Percentiles rank a stretch among this genome's conserved stretches.
Conservation (phyloP, 2,113 vertebrate species). For the Clarias magur region DNA sequence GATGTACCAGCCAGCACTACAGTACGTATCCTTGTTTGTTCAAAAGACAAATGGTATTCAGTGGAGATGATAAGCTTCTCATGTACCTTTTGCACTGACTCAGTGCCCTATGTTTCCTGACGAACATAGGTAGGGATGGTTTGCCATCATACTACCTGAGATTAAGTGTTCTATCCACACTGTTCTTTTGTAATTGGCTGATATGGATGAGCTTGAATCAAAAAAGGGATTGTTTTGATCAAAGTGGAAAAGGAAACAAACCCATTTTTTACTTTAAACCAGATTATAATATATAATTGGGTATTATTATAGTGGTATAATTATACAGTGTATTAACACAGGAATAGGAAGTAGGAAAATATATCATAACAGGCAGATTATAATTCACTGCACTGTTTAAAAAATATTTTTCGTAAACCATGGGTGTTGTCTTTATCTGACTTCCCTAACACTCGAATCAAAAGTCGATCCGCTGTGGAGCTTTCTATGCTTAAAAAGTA, state of each 20-base stretch:
- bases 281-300: not conserved
- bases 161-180: conserved; percentile 81
- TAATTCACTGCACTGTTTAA: not conserved
- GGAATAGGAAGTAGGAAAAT: not conserved
- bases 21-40: conserved; percentile 7
- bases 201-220: conserved; percentile 82
- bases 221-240: conserved; percentile 88
- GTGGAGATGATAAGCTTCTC: conserved; percentile 9
- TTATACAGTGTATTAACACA: not conserved
- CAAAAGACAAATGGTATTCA: conserved; percentile 33
- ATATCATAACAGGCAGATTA: not conserved
- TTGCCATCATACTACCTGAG: conserved; percentile 81
- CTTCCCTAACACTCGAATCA: not conserved
- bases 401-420: not conserved
- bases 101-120: conserved; percentile 69
- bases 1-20: not conserved
- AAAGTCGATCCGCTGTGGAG: conserved; percentile 4
- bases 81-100: conserved; percentile 44
- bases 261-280: conserved; percentile 59
- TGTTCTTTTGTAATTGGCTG: conserved; percentile 82
- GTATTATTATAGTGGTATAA: not conserved
- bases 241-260: conserved; percentile 75
- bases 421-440: not conserved
- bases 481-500: conserved; percentile 39
- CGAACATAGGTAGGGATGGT: conserved; percentile 77